phyloP scores from a whole-genome alignment of 2,888 invertebrate species.

The Caenorhabditis afra region DNA sequence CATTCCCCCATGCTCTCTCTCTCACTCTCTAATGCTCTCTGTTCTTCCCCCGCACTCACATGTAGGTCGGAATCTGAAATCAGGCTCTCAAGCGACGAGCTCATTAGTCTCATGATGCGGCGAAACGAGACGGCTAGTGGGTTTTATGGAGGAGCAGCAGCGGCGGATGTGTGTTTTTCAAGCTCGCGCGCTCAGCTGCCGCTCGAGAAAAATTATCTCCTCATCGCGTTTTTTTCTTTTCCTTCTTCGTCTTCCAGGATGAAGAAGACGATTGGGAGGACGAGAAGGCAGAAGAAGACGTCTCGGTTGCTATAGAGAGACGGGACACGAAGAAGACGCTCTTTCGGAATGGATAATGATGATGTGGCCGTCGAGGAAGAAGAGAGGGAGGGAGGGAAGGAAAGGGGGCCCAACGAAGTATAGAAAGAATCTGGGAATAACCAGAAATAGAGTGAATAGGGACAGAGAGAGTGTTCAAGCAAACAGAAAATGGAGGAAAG shows the following conservation, averaged over 20 bases:
- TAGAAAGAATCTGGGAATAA: conserved; percentile 25
- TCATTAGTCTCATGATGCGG: conserved; percentile 20
- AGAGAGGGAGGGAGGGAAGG: conserved; percentile 11
- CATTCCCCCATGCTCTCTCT: neutral
- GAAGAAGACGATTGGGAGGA: conserved; percentile 9
- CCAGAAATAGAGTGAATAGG: conserved; percentile 6
- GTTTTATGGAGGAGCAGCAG: too few relatives aligned
- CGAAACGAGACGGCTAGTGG: neutral
- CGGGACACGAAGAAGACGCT: conserved; percentile 2
- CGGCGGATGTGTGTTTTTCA: neutral
- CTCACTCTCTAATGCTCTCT: too few relatives aligned
- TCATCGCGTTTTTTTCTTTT: conserved; percentile 19
- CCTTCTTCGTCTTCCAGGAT: too few relatives aligned
- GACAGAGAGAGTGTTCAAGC: conserved; percentile 7
- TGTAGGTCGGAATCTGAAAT: conserved; percentile 51
- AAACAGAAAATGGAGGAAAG: too few relatives aligned
- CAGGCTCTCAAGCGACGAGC: conserved; percentile 38
- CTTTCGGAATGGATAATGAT: conserved; percentile 29
- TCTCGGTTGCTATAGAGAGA: conserved; percentile 44
- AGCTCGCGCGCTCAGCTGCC: conserved; percentile 4
- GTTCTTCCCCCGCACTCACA: conserved; percentile 30
- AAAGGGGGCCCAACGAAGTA: neutral
- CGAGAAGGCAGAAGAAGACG: too few relatives aligned
- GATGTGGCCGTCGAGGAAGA: conserved; percentile 1
- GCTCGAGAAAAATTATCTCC: conserved; percentile 21